Percentiles rank a stretch among this genome's conserved stretches.
These are phyloP conservation scores for Fringilla coelebs DNA, from an alignment of 2,797 vertebrate species.

Conservation along the genomic window DNA sequence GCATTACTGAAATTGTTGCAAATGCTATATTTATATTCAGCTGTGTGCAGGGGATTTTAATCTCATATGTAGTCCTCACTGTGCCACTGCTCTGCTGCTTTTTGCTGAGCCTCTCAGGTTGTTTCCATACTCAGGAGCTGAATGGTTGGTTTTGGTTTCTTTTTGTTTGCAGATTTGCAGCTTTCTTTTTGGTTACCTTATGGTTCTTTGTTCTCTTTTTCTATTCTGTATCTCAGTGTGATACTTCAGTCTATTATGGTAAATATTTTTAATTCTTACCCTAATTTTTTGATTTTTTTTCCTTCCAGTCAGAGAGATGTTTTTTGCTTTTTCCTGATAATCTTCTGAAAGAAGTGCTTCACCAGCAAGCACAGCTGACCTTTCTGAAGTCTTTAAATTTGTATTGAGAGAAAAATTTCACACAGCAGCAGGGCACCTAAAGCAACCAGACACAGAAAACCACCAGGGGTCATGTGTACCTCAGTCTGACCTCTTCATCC, in stretches of 20 bases:
- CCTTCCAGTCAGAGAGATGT: fast-evolving
- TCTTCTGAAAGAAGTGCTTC: neutral
- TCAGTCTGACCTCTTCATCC: neutral
- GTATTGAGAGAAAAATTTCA: neutral
- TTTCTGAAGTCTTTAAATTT: neutral
- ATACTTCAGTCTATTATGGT: neutral
- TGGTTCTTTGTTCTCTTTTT: neutral
- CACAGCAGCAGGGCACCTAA: too few species aligned
- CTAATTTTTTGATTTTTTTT: neutral
- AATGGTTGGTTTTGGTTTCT: neutral
- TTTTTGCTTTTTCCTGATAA: neutral
- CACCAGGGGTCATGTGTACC: neutral
- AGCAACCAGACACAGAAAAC: neutral
- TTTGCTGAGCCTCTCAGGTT: neutral
- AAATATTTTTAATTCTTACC: neutral
- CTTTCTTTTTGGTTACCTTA: neutral
- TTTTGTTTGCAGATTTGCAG: neutral
- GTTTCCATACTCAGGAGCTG: neutral
- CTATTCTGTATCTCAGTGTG: neutral
- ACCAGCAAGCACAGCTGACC: neutral
- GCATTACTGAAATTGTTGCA: neutral
- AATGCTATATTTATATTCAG: neutral
- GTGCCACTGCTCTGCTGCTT: neutral
- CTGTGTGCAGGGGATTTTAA: neutral
- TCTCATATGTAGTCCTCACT: fast-evolving